These are phyloP conservation scores for Cassiopea xamachana DNA, from an alignment of 30 jellyfish, hydroid and myxozoan genomes.

Conservation along the genomic window DNA sequence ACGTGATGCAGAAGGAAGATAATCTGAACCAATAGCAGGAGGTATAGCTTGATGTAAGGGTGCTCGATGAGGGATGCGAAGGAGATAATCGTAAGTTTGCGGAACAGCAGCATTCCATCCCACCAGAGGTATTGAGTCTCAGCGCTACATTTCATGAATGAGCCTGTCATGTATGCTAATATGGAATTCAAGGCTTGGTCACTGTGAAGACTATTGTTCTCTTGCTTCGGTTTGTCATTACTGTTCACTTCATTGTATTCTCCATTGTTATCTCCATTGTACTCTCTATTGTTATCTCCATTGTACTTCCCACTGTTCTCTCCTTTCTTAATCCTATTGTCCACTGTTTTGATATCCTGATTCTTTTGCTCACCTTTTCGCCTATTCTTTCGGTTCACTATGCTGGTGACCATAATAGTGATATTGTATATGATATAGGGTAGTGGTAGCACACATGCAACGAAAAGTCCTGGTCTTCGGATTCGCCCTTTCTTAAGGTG, in stretches of 20 bases:
- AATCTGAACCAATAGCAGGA: not conserved
- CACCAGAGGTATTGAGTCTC: conserved; percentile 6
- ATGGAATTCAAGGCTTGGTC: not conserved
- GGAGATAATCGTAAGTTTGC: conserved; percentile 20
- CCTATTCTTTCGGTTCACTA: no score
- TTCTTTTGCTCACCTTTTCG: no score
- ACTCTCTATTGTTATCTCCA: not conserved
- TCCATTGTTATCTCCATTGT: not conserved
- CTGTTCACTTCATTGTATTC: not conserved
- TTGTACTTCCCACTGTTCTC: not conserved
- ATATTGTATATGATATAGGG: not conserved
- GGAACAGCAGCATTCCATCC: conserved; percentile 49
- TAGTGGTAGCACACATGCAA: conserved; percentile 47
- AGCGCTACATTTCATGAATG: conserved; percentile 16
- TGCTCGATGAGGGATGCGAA: not conserved
- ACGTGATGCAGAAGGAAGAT: conserved; percentile 54
- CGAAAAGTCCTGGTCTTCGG: conserved; percentile 4
- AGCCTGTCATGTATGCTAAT: not conserved
- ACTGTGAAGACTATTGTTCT: not conserved
- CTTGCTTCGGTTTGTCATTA: not conserved
- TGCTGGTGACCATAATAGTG: no score
- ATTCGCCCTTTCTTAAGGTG: not conserved
- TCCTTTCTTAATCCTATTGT: not conserved
- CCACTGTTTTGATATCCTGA: no score
- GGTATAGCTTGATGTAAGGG: conserved; percentile 19